These are phyloP conservation scores for Mythimna lalbum DNA, from an alignment of 2,888 invertebrate genomes.

Conservation along the genomic window DNA sequence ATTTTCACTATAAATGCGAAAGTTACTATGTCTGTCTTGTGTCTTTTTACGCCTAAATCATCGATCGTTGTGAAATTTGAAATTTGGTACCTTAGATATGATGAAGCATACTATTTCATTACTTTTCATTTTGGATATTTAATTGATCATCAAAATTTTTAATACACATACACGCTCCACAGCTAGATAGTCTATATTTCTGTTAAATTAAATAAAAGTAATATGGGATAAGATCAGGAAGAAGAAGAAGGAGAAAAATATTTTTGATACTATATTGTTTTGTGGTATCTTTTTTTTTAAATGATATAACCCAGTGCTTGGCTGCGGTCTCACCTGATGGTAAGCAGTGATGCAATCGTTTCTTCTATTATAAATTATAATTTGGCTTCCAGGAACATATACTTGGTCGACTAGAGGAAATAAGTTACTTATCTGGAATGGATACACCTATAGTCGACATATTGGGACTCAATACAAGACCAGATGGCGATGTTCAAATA, in stretches of 20 bases:
- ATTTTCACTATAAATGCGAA: not conserved
- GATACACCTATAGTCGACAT: not conserved
- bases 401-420: not conserved
- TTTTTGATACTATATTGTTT: not conserved
- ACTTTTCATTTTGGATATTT: not conserved
- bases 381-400: not conserved
- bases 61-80: no score
- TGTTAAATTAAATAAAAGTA: no score
- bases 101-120: not conserved
- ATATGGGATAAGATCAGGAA: no score
- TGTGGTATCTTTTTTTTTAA: not conserved
- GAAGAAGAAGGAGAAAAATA: no score
- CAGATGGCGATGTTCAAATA: slow-evolving; percentile 60
- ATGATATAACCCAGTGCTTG: no score
- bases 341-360: no score
- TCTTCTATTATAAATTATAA: not conserved
- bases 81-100: no score
- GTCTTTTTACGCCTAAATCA: not conserved
- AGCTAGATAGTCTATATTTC: no score
- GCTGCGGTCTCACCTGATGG: no score
- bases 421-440: not conserved
- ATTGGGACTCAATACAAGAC: not conserved
- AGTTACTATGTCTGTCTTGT: not conserved
- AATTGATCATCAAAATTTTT: not conserved
- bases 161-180: no score